Evolutionary conservation across 2,888 invertebrate species (phyloP).

Genomic region (Abrostola tripartita): DNA sequence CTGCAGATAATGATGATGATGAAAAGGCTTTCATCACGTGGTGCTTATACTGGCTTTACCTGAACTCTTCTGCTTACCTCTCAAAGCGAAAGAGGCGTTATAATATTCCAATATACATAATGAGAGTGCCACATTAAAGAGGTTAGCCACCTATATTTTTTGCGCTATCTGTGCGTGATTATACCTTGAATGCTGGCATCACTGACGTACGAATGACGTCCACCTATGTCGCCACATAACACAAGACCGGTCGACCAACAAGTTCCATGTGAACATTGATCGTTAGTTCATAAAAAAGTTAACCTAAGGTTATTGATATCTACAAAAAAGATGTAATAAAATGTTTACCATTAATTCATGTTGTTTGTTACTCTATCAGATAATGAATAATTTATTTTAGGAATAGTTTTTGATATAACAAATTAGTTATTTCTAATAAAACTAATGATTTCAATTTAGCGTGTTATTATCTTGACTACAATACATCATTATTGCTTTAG

Average conservation of each 20-base stretch:
- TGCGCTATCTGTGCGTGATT: conserved; percentile 24
- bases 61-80: too few species aligned
- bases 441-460: too few species aligned
- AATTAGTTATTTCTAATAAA: too few species aligned
- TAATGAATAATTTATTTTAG: too few species aligned
- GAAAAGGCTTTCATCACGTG: too few species aligned
- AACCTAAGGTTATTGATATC: conserved; percentile 8
- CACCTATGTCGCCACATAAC: background rate
- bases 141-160: background rate
- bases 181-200: conserved; percentile 5
- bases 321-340: conserved; percentile 1
- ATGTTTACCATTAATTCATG: too few species aligned
- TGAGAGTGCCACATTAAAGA: background rate
- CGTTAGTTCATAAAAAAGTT: conserved; percentile 7
- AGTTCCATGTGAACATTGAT: conserved; percentile 25
- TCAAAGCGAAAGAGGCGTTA: background rate
- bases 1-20: too few species aligned
- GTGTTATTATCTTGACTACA: too few species aligned
- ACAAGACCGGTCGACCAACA: conserved; percentile 18
- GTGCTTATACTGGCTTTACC: too few species aligned
- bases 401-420: too few species aligned
- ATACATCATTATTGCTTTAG: too few species aligned
- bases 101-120: background rate
- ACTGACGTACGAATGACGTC: conserved; percentile 26
- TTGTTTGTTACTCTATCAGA: too few species aligned